Evolutionary conservation across 2,888 invertebrate genomes (phyloP).

Genomic region (Sthenelais limicola): DNA sequence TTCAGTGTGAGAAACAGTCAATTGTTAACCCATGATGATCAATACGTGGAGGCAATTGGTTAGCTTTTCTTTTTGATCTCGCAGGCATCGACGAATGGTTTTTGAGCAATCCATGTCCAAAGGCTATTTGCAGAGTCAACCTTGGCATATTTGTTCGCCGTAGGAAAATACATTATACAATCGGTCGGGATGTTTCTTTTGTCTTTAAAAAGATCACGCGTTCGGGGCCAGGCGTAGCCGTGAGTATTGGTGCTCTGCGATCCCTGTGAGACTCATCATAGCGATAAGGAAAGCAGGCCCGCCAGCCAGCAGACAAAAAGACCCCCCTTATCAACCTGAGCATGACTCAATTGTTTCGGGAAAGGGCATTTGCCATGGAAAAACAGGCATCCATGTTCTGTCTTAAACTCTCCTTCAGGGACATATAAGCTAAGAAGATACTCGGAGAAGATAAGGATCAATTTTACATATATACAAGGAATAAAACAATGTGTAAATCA

Average conservation of each 20-base stretch:
- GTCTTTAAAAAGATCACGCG: constrained; percentile 31
- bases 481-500: no score
- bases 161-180: constrained; percentile 22
- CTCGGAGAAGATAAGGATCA: no score
- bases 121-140: constrained; percentile 35
- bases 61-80: no score
- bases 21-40: no score
- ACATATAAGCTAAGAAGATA: no score
- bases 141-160: constrained; percentile 24
- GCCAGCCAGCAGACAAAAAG: not conserved
- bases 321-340: not conserved
- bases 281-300: constrained; percentile 12
- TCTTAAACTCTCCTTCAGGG: no score
- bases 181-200: constrained; percentile 18
- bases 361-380: no score
- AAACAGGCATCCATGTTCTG: no score
- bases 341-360: constrained; percentile 24
- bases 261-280: constrained; percentile 20
- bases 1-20: no score
- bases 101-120: not conserved
- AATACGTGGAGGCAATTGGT: no score
- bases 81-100: no score
- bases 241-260: constrained; percentile 7
- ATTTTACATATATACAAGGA: no score
- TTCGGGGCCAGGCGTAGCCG: constrained; percentile 23